Conservation (phyloP, 2,888 invertebrate genomes). For the Nymphalis c-album region DNA sequence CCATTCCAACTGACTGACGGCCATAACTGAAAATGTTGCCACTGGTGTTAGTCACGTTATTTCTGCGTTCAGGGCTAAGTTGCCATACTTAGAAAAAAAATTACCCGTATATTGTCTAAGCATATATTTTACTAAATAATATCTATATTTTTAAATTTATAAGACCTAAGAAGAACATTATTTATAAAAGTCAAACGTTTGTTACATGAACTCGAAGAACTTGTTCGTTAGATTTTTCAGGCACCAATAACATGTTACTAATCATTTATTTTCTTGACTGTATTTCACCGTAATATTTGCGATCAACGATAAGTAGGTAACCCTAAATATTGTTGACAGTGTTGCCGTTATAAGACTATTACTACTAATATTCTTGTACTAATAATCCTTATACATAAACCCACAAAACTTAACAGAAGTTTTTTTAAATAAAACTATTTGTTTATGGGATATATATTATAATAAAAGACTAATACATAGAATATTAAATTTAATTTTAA, state of each 20-base stretch:
- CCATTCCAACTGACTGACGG: conserved; percentile 71
- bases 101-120: conserved; percentile 19
- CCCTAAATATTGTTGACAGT: conserved; percentile 6
- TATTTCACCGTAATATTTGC: conserved; percentile 1
- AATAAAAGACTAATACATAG: conserved; percentile 48
- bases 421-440: too few species aligned
- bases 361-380: neutral
- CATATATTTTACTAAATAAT: too few species aligned
- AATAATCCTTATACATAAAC: too few species aligned
- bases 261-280: too few species aligned
- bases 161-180: too few species aligned
- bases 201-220: too few species aligned
- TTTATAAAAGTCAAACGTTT: too few species aligned
- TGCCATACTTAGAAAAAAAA: conserved; percentile 41
- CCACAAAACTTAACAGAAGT: too few species aligned
- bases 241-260: too few species aligned
- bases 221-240: too few species aligned
- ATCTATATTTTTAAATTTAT: too few species aligned
- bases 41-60: conserved; percentile 63
- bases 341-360: neutral
- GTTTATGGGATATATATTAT: too few species aligned
- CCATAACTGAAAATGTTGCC: conserved; percentile 74
- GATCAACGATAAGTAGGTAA: conserved; percentile 4
- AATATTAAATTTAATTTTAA: conserved; percentile 74
- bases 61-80: conserved; percentile 59